phyloP scores from a whole-genome alignment of 2,888 invertebrate species.

The Stenchaetothrips biformis region DNA sequence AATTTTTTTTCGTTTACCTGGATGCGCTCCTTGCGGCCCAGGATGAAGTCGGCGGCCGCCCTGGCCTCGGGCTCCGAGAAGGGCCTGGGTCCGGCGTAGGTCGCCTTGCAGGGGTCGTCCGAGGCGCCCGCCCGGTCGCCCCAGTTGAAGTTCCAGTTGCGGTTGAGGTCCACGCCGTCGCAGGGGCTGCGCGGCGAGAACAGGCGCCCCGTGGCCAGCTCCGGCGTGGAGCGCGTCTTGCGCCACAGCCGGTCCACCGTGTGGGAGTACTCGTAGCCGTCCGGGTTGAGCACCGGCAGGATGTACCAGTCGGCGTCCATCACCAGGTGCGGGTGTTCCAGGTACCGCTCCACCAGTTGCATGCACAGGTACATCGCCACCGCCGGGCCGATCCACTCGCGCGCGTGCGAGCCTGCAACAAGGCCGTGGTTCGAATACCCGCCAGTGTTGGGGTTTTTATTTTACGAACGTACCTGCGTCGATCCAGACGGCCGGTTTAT shows the following conservation, averaged over 20 bases:
- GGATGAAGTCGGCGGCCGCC: slow-evolving; percentile 46
- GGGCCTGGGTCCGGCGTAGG: slow-evolving; percentile 47
- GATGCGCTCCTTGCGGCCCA: slow-evolving; percentile 42
- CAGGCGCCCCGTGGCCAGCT: neutral
- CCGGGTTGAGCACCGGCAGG: slow-evolving; percentile 70
- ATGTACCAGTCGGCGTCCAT: slow-evolving; percentile 62
- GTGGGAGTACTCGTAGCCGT: slow-evolving; percentile 81
- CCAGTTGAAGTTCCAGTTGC: slow-evolving; percentile 86
- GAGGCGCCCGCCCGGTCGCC: slow-evolving; percentile 73
- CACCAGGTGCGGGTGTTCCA: slow-evolving; percentile 46
- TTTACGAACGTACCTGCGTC: slow-evolving; percentile 58
- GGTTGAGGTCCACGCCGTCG: slow-evolving; percentile 73
- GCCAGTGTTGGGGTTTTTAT: neutral
- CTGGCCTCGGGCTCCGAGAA: slow-evolving; percentile 50
- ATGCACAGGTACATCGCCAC: slow-evolving; percentile 71
- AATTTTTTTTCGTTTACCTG: slow-evolving; percentile 33
- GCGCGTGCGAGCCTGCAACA: slow-evolving; percentile 66
- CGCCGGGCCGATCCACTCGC: slow-evolving; percentile 85
- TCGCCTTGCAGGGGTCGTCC: slow-evolving; percentile 67
- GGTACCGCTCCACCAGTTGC: slow-evolving; percentile 62
- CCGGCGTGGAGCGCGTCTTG: slow-evolving; percentile 33
- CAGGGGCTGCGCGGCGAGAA: slow-evolving; percentile 50
- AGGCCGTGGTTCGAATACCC: slow-evolving; percentile 1
- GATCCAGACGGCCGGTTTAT: slow-evolving; percentile 71
- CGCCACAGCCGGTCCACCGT: slow-evolving; percentile 54